Evolutionary conservation across 2,797 vertebrate species (phyloP).

Genomic region (Sebastolobus altivelis): DNA sequence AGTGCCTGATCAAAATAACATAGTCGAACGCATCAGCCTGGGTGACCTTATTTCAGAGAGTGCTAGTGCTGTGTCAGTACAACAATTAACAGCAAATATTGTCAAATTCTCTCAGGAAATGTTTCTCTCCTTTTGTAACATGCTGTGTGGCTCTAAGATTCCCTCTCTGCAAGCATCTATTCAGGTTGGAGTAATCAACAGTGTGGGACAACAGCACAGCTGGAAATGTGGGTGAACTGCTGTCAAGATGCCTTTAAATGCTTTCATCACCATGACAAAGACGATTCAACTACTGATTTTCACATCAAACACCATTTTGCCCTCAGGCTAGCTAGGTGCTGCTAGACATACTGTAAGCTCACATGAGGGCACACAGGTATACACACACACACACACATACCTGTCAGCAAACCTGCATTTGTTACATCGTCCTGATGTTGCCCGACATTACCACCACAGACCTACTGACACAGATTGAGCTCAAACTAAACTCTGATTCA

Average conservation of each 20-base stretch:
- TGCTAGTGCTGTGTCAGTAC: not conserved
- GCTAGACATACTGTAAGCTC: not conserved
- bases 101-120: not conserved
- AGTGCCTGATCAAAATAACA: slow-evolving; percentile 38
- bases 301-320: fast-evolving
- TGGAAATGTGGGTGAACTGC: not conserved
- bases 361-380: not conserved
- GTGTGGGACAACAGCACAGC: not conserved
- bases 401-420: not conserved
- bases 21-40: not conserved
- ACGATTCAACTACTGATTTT: fast-evolving
- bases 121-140: slow-evolving; percentile 1
- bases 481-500: slow-evolving; percentile 33
- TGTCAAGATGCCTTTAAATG: not conserved
- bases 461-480: slow-evolving; percentile 36
- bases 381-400: slow-evolving; percentile 11
- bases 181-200: not conserved
- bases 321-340: not conserved
- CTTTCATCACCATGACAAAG: not conserved
- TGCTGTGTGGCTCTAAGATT: not conserved
- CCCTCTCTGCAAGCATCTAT: not conserved
- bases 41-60: not conserved
- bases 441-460: slow-evolving; percentile 17
- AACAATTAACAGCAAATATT: not conserved
- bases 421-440: not conserved